These are phyloP conservation scores for Eupsittula cactorum DNA, from an alignment of 2,113 vertebrate genomes.

Conservation along the genomic window DNA sequence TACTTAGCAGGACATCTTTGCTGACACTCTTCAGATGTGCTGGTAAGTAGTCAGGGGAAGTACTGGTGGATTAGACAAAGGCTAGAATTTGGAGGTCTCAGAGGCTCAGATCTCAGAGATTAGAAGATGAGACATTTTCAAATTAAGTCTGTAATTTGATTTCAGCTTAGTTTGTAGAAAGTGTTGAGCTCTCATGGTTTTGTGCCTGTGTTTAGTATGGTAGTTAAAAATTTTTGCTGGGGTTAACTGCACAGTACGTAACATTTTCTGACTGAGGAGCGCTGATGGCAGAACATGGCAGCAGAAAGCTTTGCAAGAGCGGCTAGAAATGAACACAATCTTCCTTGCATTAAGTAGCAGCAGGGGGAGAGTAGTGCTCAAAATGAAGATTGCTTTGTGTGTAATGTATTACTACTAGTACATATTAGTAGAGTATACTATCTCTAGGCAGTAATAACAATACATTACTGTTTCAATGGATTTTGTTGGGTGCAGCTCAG, in stretches of 20 bases:
- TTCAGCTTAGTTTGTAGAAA: neutral
- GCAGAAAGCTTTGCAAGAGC: neutral
- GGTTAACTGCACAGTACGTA: neutral
- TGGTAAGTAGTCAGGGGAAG: neutral
- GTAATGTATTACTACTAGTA: neutral
- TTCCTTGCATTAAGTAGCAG: neutral
- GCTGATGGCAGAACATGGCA: neutral
- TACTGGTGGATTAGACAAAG: neutral
- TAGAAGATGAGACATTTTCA: neutral
- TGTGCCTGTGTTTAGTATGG: neutral
- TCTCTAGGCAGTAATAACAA: neutral
- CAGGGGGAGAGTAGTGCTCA: neutral
- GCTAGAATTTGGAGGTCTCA: neutral
- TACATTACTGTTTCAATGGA: neutral
- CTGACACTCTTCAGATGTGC: neutral
- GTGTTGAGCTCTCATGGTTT: neutral
- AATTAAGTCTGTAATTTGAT: neutral
- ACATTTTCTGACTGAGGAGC: neutral
- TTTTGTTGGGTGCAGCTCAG: neutral
- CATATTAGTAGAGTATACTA: neutral
- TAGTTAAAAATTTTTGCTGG: neutral
- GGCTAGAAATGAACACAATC: neutral
- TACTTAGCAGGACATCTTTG: neutral
- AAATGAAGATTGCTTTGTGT: neutral
- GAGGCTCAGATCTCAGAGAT: neutral